These are phyloP conservation scores for Diadophis punctatus DNA, from an alignment of 2,113 vertebrate genomes.

Conservation along the genomic window DNA sequence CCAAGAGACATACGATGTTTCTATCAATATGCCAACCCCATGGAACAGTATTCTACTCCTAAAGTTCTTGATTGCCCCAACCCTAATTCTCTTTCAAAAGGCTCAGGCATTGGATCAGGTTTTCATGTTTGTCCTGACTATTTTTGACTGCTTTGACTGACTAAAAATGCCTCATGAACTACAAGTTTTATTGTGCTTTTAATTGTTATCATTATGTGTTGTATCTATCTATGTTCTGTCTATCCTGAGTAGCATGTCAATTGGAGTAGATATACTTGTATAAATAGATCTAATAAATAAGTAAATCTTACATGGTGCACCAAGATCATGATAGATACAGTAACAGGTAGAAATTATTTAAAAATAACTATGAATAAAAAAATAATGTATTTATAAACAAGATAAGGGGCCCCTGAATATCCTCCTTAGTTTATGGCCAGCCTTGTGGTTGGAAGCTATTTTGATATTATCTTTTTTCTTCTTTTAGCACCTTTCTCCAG, in stretches of 20 bases:
- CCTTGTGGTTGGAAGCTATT: background rate
- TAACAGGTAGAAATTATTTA: background rate
- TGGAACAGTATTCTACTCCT: background rate
- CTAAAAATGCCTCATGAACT: background rate
- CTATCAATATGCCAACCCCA: background rate
- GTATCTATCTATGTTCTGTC: background rate
- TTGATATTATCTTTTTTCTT: background rate
- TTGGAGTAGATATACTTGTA: background rate
- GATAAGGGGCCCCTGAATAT: background rate
- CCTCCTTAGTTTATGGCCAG: background rate
- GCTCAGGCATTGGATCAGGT: background rate
- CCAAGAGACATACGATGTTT: background rate
- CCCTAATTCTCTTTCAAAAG: background rate
- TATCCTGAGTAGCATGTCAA: background rate
- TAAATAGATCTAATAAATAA: background rate
- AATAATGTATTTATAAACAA: background rate
- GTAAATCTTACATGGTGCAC: background rate
- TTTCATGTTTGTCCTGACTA: background rate
- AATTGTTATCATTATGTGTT: background rate
- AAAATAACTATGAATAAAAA: background rate
- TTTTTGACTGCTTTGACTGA: background rate
- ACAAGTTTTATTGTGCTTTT: background rate
- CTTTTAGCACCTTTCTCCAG: background rate
- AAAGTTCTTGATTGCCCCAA: background rate
- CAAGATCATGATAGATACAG: background rate